A percentile compares a stretch with the other conserved stretches of the same genome.
Evolutionary conservation across 2,888 invertebrate species (phyloP).

Genomic region (Troides oblongomaculatus): DNA sequence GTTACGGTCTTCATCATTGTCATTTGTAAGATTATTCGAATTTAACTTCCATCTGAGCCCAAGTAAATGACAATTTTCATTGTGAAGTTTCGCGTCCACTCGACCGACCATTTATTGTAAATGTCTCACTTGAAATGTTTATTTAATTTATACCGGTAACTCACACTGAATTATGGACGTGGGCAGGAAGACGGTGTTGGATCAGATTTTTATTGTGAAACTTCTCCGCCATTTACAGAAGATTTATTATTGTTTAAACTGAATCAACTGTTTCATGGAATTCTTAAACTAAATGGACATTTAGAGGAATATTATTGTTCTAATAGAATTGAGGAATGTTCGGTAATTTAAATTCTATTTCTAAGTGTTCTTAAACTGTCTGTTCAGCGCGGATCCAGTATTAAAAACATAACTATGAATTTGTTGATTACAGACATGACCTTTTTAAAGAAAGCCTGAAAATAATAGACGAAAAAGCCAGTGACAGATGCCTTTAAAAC

Average conservation of each 20-base stretch:
- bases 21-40: too few species aligned
- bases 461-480: too few species aligned
- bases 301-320: slow-evolving; percentile 41
- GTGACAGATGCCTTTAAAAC: too few species aligned
- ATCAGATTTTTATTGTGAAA: slow-evolving; percentile 73
- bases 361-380: too few species aligned
- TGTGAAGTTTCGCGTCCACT: slow-evolving; percentile 63
- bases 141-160: slow-evolving; percentile 76
- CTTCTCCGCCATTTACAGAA: slow-evolving; percentile 63
- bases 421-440: too few species aligned
- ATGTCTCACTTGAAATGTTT: slow-evolving; percentile 72
- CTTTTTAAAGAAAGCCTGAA: too few species aligned
- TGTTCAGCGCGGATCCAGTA: too few species aligned
- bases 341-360: too few species aligned
- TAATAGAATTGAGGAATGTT: not conserved
- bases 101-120: slow-evolving; percentile 61
- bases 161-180: slow-evolving; percentile 72
- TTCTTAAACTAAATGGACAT: slow-evolving; percentile 22
- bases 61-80: slow-evolving; percentile 50
- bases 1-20: too few species aligned
- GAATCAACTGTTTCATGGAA: slow-evolving; percentile 28
- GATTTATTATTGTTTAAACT: slow-evolving; percentile 57
- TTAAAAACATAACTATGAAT: too few species aligned
- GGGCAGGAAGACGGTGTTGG: slow-evolving; percentile 74
- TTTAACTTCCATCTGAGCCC: slow-evolving; percentile 26